A percentile compares a stretch with the other conserved stretches of the same genome.
Conservation (phyloP, 2,113 vertebrate genomes). For the Todiramphus chloris region DNA sequence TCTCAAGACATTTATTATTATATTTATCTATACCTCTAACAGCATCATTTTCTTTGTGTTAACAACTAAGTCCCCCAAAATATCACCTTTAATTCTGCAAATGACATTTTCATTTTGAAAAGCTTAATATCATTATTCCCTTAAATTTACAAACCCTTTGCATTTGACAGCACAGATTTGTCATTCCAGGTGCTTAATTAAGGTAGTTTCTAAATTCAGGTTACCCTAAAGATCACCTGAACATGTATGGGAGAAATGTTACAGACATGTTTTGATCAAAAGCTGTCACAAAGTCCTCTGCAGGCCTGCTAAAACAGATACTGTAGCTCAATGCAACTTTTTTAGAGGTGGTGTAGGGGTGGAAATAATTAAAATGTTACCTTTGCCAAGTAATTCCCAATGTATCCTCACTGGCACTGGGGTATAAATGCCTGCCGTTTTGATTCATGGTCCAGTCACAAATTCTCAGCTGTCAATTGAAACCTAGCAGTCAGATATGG, state of each 20-base stretch:
- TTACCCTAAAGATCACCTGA: slow-evolving; percentile 35
- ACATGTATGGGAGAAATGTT: slow-evolving; percentile 42
- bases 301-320: slow-evolving; percentile 73
- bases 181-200: slow-evolving; percentile 25
- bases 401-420: slow-evolving; percentile 99
- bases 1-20: not conserved
- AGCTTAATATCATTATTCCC: not conserved
- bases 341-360: slow-evolving; percentile 82
- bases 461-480: slow-evolving; percentile 99
- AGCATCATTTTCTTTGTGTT: not conserved
- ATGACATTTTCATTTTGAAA: not conserved
- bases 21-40: not conserved
- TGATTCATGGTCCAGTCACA: slow-evolving; percentile 99
- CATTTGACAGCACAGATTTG: slow-evolving; percentile 30
- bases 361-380: slow-evolving; percentile 99
- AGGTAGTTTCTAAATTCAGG: not conserved
- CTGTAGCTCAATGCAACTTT: slow-evolving; percentile 71
- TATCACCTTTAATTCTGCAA: not conserved
- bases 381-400: slow-evolving; percentile 99
- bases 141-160: not conserved
- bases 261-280: slow-evolving; percentile 31
- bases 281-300: slow-evolving; percentile 54
- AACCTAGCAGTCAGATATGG: slow-evolving; percentile 99
- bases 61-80: not conserved
- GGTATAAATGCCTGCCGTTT: slow-evolving; percentile 99